These are phyloP conservation scores for Eupithecia abbreviata DNA, from an alignment of 2,888 invertebrate genomes.

Conservation along the genomic window DNA sequence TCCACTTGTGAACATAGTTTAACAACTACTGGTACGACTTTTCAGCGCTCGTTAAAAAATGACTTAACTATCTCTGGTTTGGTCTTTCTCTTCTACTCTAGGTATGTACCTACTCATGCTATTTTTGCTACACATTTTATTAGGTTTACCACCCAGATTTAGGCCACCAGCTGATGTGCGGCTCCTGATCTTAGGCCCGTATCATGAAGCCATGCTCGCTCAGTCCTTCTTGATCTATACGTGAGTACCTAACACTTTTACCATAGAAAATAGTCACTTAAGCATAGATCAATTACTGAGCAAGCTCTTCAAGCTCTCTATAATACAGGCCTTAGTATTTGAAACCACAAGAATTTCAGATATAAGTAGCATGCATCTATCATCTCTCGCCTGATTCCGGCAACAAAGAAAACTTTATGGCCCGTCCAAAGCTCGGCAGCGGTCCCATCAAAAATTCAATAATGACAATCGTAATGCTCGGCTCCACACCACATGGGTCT, in stretches of 20 bases:
- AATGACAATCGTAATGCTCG: slow-evolving; percentile 34
- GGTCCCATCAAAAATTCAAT: slow-evolving; percentile 39
- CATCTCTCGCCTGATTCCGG: slow-evolving; percentile 7
- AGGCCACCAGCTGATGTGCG: no score
- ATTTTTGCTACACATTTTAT: background rate
- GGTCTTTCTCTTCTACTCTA: background rate
- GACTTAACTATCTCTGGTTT: background rate
- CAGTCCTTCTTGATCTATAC: no score
- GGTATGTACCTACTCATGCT: background rate
- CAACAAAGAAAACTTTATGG: slow-evolving; percentile 31
- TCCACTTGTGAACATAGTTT: slow-evolving; percentile 5
- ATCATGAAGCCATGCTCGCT: no score
- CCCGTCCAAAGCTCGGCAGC: slow-evolving; percentile 15
- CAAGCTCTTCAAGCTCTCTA: no score
- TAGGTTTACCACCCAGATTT: background rate
- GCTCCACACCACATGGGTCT: slow-evolving; percentile 25
- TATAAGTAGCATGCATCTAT: background rate
- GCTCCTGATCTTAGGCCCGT: no score
- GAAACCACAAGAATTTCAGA: background rate
- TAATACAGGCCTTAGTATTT: background rate
- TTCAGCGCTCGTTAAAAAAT: background rate
- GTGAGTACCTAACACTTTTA: no score
- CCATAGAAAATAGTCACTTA: no score
- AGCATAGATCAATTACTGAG: no score
- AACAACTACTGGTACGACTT: background rate